Percentiles rank a stretch among this genome's conserved stretches.
Evolutionary conservation across 2,113 vertebrate genomes (phyloP).

Genomic region (Mixornis gularis): DNA sequence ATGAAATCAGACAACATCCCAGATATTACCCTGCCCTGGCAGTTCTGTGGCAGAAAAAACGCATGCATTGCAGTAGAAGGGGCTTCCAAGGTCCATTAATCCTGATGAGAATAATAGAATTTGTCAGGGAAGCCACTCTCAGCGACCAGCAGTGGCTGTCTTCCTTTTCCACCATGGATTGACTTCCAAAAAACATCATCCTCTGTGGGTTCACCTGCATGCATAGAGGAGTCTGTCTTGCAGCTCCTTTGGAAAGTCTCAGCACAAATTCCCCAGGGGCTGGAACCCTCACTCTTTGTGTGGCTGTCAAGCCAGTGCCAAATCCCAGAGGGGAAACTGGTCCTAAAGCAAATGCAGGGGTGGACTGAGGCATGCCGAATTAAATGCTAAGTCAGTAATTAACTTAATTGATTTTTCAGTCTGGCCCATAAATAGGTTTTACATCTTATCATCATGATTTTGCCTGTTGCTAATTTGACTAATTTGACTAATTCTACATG

Average conservation of each 20-base stretch:
- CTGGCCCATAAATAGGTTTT: not conserved
- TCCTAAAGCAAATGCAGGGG: fast-evolving
- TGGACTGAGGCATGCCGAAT: fast-evolving
- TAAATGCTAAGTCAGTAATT: not conserved
- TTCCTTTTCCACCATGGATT: not conserved
- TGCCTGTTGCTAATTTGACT: not conserved
- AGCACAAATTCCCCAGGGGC: fast-evolving
- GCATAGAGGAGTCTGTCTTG: not conserved
- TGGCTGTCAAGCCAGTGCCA: fast-evolving
- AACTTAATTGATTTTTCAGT: not conserved
- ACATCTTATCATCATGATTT: not conserved
- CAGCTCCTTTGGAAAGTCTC: not conserved
- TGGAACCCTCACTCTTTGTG: not conserved
- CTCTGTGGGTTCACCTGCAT: not conserved
- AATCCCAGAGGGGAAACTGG: not conserved
- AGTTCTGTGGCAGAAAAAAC: not conserved
- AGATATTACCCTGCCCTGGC: not conserved
- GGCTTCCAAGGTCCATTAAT: not conserved
- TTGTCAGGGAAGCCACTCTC: not conserved
- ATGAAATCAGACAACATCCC: not conserved
- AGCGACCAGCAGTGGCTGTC: not conserved
- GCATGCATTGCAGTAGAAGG: not conserved
- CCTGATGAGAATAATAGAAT: not conserved
- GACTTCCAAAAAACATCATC: not conserved
- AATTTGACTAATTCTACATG: not conserved